Base-by-base conservation (phyloP, 1,140 invertebrate genomes). In the Trypoxylus dichotomus region DNA sequence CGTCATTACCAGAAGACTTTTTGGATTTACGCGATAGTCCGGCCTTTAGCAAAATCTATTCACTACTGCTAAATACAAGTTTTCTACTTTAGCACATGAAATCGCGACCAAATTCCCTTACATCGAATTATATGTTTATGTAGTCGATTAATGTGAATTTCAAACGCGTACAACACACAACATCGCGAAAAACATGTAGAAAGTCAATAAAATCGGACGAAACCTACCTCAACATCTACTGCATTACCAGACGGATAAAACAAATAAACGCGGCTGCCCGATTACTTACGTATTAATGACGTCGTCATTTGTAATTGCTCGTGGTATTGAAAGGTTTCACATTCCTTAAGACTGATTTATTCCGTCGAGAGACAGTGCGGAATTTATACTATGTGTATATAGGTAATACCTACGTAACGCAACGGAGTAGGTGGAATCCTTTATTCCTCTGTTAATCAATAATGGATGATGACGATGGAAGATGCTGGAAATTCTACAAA, bases 251-350 rank as follows among this genome's bases (percentile, higher is more conserved):
- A 15, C 19, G 8, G 60, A 24, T 68, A 68, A 68, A 68, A 68
- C 24, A 68, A 68, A 68, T 68, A 68, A 24, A 21, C 1, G 21
- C 27, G 19, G 7, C 21, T 1, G 60, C 25, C 60, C 11, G 24
- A 15, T 68, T 25, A 68, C 27, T 68, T 68, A 13, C 60, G 60
- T 68, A 68, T 68, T 68, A 68, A 68, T 68, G 60, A 68, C 60
- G 60, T 68, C 27, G 60, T 68, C 19, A 68, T 68, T 68, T 68
- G 60, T 68, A 68, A 68, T 68, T 68, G 60, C 60, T 68, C 21
- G 60, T 68, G 21, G 24, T 68, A 68, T 6, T 68, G 60, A 68
- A 68, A 68, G 60, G 60, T 68, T 68, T 68, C 60, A 29, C 60
- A 68, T 68, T 68, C 60, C 24, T 68, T 15, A 29, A 15, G 24